Base-by-base conservation (phyloP, 2,888 invertebrate species). In the Lamellibrachia satsuma region DNA sequence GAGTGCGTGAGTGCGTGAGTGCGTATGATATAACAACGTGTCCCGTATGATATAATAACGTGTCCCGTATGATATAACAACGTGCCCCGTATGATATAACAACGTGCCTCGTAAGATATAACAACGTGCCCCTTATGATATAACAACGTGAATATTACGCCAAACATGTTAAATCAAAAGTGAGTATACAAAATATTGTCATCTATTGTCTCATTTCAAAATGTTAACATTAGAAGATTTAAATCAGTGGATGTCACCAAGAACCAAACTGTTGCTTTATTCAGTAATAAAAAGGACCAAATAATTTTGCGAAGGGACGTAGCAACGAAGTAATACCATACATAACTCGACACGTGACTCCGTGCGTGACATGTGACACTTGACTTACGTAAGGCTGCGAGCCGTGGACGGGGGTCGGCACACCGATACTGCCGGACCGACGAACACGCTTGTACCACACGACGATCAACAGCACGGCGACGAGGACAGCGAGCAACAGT, bases 381-480 rank as follows among this genome's bases (percentile, higher is more conserved):
- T 6, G 75, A 75, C 75, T 75, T 75, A 75, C 75, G 22, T 22
- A 22, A 75, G 75, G 75, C 75, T 11, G 75, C 75, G 75, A 75
- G 15, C 3, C 75, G 22, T 22, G 75, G 75, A n/a, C n/a, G 22
- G 75, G n/a, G 75, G 75, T 75, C 22, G 75, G 75, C 6, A 22
- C 75, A 6, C 75, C 75, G 75, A 75, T 75, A 22, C 75, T 75
- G 75, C 75, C 75, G 75, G 75, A 75, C 75, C 75, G 75, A n/a
- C n/a, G 75, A n/a, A 75, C 75, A 11, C 75, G 75, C 75, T 75
- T 75, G 22, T 75, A 75, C 75, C 75, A 75, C 75, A 75, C 75
- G 75, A 75, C 75, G 1, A 75, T 22, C 6, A 75, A n/a, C 22
- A 75, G 75, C 2, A n/a, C 75, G 4, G 75, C 75, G 75, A 75